These are phyloP conservation scores for Theonella swinhoei DNA, from an alignment of 37 sponge, comb jelly and placozoan genomes.

Conservation along the genomic window DNA sequence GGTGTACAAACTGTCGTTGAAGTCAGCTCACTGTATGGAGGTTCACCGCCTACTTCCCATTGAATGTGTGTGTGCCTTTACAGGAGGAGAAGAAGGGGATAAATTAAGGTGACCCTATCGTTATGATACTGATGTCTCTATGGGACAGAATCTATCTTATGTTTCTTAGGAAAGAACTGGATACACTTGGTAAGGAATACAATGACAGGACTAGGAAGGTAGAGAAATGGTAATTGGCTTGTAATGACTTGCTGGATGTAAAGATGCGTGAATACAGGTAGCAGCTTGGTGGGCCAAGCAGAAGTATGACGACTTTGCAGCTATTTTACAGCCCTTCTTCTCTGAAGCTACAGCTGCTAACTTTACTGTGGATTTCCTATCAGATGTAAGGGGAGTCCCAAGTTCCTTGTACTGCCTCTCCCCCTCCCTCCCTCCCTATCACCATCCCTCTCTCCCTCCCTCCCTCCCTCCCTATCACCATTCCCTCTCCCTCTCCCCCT, in stretches of 20 bases:
- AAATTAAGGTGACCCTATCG: conserved; percentile 46
- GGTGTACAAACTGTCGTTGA: conserved; percentile 70
- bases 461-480: no score
- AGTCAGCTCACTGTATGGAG: conserved; percentile 56
- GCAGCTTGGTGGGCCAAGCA: conserved; percentile 34
- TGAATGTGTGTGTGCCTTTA: conserved; percentile 81
- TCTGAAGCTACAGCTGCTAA: conserved; percentile 39
- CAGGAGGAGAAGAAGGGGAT: conserved; percentile 51
- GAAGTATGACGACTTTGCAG: conserved; percentile 79
- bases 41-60: conserved; percentile 71
- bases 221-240: background rate
- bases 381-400: conserved; percentile 51
- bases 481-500: no score
- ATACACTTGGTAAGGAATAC: conserved; percentile 34
- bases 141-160: background rate
- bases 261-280: conserved; percentile 24
- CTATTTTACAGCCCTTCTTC: conserved; percentile 70
- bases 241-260: background rate
- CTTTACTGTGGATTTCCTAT: conserved; percentile 65
- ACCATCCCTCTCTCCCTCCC: no score
- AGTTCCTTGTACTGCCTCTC: no score
- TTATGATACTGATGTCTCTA: background rate
- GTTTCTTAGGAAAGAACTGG: conserved; percentile 52
- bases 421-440: no score
- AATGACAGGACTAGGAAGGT: conserved; percentile 69